phyloP scores from a whole-genome alignment of 2,888 invertebrate genomes.

The Incurvaria masculella region DNA sequence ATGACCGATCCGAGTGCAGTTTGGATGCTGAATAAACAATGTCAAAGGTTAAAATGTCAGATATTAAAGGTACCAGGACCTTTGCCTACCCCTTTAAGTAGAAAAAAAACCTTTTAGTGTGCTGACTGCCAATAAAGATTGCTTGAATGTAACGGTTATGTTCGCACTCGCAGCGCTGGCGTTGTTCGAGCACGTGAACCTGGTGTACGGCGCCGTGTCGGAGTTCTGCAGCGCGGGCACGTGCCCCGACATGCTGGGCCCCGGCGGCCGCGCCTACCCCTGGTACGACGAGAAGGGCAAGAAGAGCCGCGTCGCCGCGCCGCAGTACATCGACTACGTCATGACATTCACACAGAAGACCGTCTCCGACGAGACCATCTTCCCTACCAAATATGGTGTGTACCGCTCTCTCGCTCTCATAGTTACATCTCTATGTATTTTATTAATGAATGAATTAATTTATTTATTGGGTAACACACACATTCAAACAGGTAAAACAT shows the following conservation, averaged over 20 bases:
- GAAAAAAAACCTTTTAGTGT: too few relatives aligned
- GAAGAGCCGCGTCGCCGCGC: constrained; percentile 94
- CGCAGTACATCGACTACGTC: constrained; percentile 98
- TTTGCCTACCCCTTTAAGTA: too few relatives aligned
- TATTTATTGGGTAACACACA: too few relatives aligned
- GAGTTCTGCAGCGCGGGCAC: constrained; percentile 96
- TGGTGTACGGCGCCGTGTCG: constrained; percentile 97
- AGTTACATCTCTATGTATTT: too few relatives aligned
- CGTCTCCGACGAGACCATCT: constrained; percentile 93
- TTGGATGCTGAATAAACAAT: neutral
- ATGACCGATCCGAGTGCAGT: neutral
- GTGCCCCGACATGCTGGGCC: constrained; percentile 97
- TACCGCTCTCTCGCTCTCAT: constrained; percentile 10
- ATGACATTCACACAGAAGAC: constrained; percentile 98
- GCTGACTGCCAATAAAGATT: too few relatives aligned
- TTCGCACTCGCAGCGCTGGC: constrained; percentile 72
- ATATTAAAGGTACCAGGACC: neutral
- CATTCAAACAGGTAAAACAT: too few relatives aligned
- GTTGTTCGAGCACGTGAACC: constrained; percentile 98
- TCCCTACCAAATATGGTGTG: constrained; percentile 98
- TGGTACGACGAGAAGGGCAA: constrained; percentile 99
- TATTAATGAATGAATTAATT: too few relatives aligned
- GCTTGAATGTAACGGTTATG: too few relatives aligned
- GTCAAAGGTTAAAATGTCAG: neutral
- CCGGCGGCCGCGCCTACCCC: constrained; percentile 92